phyloP scores from a whole-genome alignment of 2,797 vertebrate species.

The Euphonia xanthogaster region DNA sequence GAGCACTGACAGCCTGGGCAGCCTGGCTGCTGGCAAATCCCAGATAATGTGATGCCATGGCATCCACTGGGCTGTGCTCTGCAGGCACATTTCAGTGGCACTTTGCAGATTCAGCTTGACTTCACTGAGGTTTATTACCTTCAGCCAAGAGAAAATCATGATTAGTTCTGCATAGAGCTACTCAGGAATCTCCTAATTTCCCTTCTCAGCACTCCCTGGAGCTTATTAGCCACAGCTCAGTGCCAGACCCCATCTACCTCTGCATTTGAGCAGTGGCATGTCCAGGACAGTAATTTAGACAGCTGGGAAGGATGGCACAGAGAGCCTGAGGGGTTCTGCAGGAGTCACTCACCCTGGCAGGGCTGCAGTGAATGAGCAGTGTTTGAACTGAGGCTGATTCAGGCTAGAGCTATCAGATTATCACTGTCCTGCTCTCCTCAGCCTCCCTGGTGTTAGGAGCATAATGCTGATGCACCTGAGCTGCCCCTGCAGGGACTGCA shows the following conservation, averaged over 20 bases:
- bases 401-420: background rate
- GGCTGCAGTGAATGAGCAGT: background rate
- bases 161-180: constrained; percentile 21
- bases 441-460: background rate
- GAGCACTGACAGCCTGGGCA: background rate
- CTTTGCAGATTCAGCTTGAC: background rate
- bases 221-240: constrained; percentile 40
- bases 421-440: background rate
- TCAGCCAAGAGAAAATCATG: background rate
- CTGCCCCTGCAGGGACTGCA: background rate
- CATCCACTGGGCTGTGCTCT: background rate
- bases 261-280: background rate
- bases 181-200: constrained; percentile 26
- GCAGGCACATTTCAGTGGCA: background rate
- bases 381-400: background rate
- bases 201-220: constrained; percentile 8
- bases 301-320: background rate
- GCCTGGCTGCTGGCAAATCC: background rate
- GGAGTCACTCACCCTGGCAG: background rate
- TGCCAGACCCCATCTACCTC: constrained; percentile 39
- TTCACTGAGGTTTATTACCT: constrained; percentile 33
- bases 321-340: constrained; percentile 38
- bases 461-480: background rate
- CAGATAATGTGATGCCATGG: accelerated
- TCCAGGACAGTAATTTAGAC: constrained; percentile 3